These are phyloP conservation scores for Rissa tridactyla DNA, from an alignment of 2,113 vertebrate genomes.

Conservation along the genomic window DNA sequence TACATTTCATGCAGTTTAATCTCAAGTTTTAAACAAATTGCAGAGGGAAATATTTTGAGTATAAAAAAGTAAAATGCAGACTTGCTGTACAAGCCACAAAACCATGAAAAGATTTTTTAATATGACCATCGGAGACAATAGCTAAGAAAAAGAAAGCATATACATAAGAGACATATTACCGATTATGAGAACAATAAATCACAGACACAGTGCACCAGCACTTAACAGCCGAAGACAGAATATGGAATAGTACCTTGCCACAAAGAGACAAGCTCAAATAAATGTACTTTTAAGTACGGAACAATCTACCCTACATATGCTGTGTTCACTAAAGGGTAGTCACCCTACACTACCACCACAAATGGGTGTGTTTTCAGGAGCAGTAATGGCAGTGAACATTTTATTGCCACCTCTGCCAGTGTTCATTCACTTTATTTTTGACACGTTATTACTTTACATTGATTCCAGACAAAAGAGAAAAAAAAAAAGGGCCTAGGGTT, in stretches of 20 bases:
- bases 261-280: slow-evolving; percentile 40
- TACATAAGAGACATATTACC: slow-evolving; percentile 69
- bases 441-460: neutral
- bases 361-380: neutral
- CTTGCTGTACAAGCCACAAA: slow-evolving; percentile 44
- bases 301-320: neutral
- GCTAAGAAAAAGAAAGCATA: slow-evolving; percentile 51
- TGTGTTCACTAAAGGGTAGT: neutral
- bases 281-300: slow-evolving; percentile 42
- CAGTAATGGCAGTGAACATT: neutral
- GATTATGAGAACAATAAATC: slow-evolving; percentile 76
- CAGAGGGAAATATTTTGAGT: slow-evolving; percentile 40
- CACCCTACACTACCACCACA: neutral
- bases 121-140: slow-evolving; percentile 67
- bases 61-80: slow-evolving; percentile 50
- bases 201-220: slow-evolving; percentile 55
- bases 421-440: neutral
- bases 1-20: slow-evolving; percentile 27
- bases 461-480: neutral
- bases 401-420: neutral
- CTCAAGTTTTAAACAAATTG: slow-evolving; percentile 32
- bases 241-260: slow-evolving; percentile 30
- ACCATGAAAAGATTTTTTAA: slow-evolving; percentile 65
- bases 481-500: neutral
- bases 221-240: slow-evolving; percentile 62